These are phyloP conservation scores for Gasteruption jaculator DNA, from an alignment of 2,888 invertebrate species.

Conservation along the genomic window DNA sequence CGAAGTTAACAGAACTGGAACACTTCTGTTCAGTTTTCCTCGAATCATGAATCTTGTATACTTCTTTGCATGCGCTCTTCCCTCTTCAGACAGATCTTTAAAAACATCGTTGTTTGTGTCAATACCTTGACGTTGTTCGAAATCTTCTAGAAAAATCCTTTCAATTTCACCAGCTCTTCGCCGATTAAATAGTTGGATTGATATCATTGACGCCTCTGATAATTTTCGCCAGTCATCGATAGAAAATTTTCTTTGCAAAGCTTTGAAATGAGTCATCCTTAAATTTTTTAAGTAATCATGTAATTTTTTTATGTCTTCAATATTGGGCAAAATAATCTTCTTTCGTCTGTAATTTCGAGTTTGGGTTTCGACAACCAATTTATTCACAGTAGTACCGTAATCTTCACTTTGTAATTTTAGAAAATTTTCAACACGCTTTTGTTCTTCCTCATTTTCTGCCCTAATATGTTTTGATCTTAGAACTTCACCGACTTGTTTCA, in stretches of 20 bases:
- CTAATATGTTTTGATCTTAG: not conserved
- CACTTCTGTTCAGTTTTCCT: conserved; percentile 17
- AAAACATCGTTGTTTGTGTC: conserved; percentile 1
- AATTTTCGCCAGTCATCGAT: too few species aligned
- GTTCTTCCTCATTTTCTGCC: not conserved
- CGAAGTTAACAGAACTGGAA: conserved; percentile 15
- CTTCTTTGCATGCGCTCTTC: conserved; percentile 1
- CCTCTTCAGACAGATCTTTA: not conserved
- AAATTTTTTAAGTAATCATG: too few species aligned
- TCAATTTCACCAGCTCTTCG: conserved; percentile 10
- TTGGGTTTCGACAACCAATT: conserved; percentile 8
- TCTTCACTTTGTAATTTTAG: conserved; percentile 16
- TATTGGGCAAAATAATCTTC: too few species aligned
- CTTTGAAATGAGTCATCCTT: too few species aligned
- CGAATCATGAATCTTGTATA: conserved; percentile 17
- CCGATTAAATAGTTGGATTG: conserved; percentile 12
- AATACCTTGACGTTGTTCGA: conserved; percentile 1
- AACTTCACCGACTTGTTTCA: conserved; percentile 1
- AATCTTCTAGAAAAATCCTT: conserved; percentile 2
- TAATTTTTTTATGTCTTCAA: too few species aligned
- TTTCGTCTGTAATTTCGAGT: too few species aligned
- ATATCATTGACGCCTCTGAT: too few species aligned
- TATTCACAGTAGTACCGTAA: conserved; percentile 12
- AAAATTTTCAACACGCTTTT: not conserved
- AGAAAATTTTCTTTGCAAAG: too few species aligned